A percentile compares a stretch with the other conserved stretches of the same genome.
Conservation (phyloP, 2,888 invertebrate genomes). For the Macrosoma leucophasiata region DNA sequence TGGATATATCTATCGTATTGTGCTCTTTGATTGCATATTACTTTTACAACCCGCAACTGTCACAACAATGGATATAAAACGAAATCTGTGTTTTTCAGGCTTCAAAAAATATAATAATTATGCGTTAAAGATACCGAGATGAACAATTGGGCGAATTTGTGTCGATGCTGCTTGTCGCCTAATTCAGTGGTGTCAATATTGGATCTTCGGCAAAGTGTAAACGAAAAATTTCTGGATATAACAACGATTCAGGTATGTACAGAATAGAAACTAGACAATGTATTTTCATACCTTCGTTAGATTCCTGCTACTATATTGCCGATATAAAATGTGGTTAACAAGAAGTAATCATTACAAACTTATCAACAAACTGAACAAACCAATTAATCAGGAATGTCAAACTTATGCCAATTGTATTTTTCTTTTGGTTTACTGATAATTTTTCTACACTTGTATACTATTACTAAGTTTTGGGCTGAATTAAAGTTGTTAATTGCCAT, state of each 20-base stretch:
- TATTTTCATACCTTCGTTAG: too few species aligned
- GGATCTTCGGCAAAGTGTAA: slow-evolving; percentile 47
- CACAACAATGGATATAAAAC: slow-evolving; percentile 54
- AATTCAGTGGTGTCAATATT: slow-evolving; percentile 59
- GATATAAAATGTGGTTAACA: too few species aligned
- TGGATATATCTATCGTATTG: slow-evolving; percentile 51
- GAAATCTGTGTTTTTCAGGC: slow-evolving; percentile 51
- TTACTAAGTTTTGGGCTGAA: too few species aligned
- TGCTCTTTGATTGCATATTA: slow-evolving; percentile 54
- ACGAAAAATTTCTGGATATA: slow-evolving; percentile 55
- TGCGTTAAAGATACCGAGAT: slow-evolving; percentile 46
- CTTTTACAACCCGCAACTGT: slow-evolving; percentile 32
- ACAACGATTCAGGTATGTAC: slow-evolving; percentile 56
- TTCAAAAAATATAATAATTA: slow-evolving; percentile 44
- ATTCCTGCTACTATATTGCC: too few species aligned
- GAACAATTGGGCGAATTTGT: slow-evolving; percentile 63
- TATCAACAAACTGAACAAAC: too few species aligned
- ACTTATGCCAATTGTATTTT: too few species aligned
- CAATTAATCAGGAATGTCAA: too few species aligned
- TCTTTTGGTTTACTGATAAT: too few species aligned
- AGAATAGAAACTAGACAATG: too few species aligned
- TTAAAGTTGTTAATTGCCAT: too few species aligned
- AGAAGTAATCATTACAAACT: too few species aligned
- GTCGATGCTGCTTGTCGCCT: slow-evolving; percentile 65
- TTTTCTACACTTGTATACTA: too few species aligned